Evolutionary conservation across 2,113 vertebrate genomes (phyloP).

Genomic region (Bagarius yarrelli): DNA sequence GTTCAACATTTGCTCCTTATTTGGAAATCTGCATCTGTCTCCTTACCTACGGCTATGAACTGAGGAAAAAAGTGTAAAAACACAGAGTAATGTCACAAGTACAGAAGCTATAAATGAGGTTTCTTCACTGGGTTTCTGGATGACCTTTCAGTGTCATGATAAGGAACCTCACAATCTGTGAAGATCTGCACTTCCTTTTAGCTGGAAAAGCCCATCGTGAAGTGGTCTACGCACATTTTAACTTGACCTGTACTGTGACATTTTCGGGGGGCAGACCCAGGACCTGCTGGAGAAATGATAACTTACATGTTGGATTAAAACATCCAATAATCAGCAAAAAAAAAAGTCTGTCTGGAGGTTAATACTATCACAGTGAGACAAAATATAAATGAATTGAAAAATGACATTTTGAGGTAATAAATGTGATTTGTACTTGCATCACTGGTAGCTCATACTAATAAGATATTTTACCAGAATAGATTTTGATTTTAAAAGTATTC

Average conservation of each 20-base stretch:
- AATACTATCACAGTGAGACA: neutral
- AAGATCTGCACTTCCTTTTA: neutral
- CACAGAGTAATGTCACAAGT: neutral
- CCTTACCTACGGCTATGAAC: neutral
- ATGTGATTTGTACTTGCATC: neutral
- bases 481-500: neutral
- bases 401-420: constrained; percentile 36
- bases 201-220: neutral
- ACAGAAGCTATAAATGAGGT: neutral
- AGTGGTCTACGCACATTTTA: neutral
- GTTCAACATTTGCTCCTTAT: neutral
- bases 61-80: neutral
- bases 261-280: neutral
- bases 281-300: neutral
- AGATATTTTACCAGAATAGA: neutral
- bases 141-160: neutral
- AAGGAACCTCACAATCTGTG: neutral
- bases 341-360: neutral
- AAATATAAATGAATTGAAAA: neutral
- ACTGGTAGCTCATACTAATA: neutral
- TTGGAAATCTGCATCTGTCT: neutral
- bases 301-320: too few species aligned
- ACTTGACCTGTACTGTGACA: neutral
- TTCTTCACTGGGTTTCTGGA: neutral
- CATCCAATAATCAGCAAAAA: too few species aligned